phyloP scores from a whole-genome alignment of 2,797 vertebrate species.

The Onychomys leucogaster region DNA sequence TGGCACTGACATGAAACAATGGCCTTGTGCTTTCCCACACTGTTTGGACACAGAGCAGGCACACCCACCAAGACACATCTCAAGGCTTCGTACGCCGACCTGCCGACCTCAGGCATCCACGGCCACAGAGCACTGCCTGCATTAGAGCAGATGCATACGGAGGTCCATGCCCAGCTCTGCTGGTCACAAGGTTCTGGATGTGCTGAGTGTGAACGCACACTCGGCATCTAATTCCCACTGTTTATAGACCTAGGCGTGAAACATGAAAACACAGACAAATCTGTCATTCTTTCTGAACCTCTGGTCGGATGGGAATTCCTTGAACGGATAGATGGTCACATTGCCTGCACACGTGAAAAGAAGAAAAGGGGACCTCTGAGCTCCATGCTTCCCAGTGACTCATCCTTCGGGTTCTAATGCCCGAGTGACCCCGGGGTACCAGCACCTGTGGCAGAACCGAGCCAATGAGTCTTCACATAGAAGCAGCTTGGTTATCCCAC shows the following conservation, averaged over 20 bases:
- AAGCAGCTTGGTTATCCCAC: fast-evolving
- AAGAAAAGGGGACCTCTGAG: background rate
- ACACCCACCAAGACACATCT: background rate
- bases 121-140: background rate
- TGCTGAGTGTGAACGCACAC: fast-evolving
- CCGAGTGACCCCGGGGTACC: background rate
- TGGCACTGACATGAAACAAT: background rate
- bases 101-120: background rate
- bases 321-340: no score
- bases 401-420: background rate
- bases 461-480: fast-evolving
- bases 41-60: no score
- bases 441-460: no score
- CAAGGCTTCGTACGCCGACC: background rate
- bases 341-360: background rate
- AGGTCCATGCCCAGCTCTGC: background rate
- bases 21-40: background rate
- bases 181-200: background rate
- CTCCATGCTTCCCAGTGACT: background rate
- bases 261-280: background rate
- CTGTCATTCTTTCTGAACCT: background rate
- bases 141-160: fast-evolving
- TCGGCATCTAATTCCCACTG: background rate
- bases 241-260: background rate
- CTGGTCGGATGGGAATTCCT: background rate